phyloP scores from a whole-genome alignment of 2,888 invertebrate species.

The Leucozona laternaria region DNA sequence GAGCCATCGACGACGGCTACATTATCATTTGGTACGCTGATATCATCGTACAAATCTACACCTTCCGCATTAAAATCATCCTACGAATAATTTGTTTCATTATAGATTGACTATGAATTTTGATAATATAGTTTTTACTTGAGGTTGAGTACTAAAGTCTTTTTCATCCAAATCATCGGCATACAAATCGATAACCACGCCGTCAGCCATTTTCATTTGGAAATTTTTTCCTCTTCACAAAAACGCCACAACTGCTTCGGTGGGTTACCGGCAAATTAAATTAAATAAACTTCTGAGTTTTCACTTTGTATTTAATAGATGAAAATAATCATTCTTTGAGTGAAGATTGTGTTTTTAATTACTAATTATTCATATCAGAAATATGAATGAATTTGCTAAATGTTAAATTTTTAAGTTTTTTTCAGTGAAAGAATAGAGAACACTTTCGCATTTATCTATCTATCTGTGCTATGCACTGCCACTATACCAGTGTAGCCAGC shows the following conservation, averaged over 20 bases:
- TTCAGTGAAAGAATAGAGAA: constrained; percentile 5
- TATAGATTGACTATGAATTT: background rate
- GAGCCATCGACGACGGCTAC: constrained; percentile 86
- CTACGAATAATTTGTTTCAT: constrained; percentile 75
- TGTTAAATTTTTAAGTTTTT: constrained; percentile 32
- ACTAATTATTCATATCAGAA: constrained; percentile 64
- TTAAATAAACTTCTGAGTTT: constrained; percentile 39
- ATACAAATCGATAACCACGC: constrained; percentile 98
- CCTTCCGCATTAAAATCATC: constrained; percentile 86
- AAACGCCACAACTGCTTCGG: constrained; percentile 58
- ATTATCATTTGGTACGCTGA: constrained; percentile 93
- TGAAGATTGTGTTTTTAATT: constrained; percentile 24
- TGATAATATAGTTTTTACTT: constrained; percentile 77
- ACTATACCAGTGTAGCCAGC: constrained; percentile 48
- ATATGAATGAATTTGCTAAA: constrained; percentile 56
- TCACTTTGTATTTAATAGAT: constrained; percentile 52
- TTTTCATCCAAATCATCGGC: constrained; percentile 96
- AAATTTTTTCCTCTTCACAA: constrained; percentile 62
- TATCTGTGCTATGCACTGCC: background rate
- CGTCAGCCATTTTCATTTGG: constrained; percentile 92
- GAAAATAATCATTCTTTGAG: constrained; percentile 53
- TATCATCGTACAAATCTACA: constrained; percentile 97
- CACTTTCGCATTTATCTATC: constrained; percentile 2
- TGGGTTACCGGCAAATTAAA: constrained; percentile 63
- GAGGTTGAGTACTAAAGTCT: constrained; percentile 92